Conservation (phyloP, 2,888 invertebrate genomes). For the Stegana nigrithorax region DNA sequence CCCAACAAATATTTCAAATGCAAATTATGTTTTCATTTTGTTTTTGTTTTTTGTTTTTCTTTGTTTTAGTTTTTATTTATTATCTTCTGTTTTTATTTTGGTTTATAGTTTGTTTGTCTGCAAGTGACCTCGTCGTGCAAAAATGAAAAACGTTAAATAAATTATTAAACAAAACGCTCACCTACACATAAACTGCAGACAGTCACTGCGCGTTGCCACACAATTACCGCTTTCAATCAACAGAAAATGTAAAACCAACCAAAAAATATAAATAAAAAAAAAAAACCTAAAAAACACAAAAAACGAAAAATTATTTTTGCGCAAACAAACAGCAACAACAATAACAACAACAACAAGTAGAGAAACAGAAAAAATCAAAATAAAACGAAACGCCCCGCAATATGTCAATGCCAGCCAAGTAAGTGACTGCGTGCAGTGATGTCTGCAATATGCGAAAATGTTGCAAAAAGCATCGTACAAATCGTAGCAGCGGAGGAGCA, state of each 20-base stretch:
- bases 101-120: slow-evolving; percentile 10
- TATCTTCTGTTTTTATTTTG: not conserved
- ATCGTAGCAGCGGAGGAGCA: too few species aligned
- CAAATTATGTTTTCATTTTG: not conserved
- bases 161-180: too few species aligned
- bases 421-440: slow-evolving; percentile 19
- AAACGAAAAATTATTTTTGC: not conserved
- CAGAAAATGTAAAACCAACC: too few species aligned
- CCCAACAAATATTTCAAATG: slow-evolving; percentile 5
- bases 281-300: too few species aligned
- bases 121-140: slow-evolving; percentile 27
- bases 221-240: slow-evolving; percentile 8
- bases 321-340: slow-evolving; percentile 2
- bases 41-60: not conserved
- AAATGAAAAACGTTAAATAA: too few species aligned
- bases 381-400: slow-evolving; percentile 36
- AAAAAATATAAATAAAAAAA: not conserved
- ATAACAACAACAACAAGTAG: not conserved
- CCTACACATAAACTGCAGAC: slow-evolving; percentile 26
- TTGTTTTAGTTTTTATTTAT: too few species aligned
- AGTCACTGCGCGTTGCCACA: slow-evolving; percentile 23
- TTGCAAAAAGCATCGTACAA: slow-evolving; percentile 7
- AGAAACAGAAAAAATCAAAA: not conserved
- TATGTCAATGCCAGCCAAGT: slow-evolving; percentile 38
- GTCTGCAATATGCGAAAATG: not conserved